These are phyloP conservation scores for Pandemis corylana DNA, from an alignment of 2,888 invertebrate genomes.

Conservation along the genomic window DNA sequence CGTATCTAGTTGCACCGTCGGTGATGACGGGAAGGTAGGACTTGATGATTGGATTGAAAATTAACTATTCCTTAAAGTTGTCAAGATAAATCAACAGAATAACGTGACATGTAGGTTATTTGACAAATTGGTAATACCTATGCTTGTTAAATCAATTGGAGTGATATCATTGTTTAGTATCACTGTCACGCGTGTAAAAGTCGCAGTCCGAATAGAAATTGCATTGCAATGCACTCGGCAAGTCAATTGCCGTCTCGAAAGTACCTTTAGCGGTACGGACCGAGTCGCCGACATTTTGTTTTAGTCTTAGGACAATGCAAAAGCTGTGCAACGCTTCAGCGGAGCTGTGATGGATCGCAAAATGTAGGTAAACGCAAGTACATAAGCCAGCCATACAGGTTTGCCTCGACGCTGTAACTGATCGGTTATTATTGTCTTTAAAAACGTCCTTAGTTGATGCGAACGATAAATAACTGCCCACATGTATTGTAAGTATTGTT, in stretches of 20 bases:
- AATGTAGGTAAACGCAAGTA: constrained; percentile 48
- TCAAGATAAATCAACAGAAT: not conserved
- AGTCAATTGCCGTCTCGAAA: constrained; percentile 14
- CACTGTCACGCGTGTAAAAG: constrained; percentile 19
- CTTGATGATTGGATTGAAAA: constrained; percentile 20
- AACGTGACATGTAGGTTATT: not conserved
- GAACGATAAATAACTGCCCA: constrained; percentile 16
- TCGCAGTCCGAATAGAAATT: constrained; percentile 31
- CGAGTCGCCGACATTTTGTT: constrained; percentile 40
- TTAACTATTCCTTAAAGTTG: not conserved
- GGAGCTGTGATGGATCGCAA: constrained; percentile 49
- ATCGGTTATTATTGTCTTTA: constrained; percentile 64
- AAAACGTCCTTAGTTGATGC: constrained; percentile 49
- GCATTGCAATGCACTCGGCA: constrained; percentile 19
- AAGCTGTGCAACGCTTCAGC: constrained; percentile 40
- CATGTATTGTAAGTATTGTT: constrained; percentile 1
- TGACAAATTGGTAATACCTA: not conserved
- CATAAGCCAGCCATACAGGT: constrained; percentile 56
- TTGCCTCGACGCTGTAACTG: constrained; percentile 66
- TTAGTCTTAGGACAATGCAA: constrained; percentile 50
- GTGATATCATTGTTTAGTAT: constrained; percentile 25
- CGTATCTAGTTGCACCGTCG: constrained; percentile 37
- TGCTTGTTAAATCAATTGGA: constrained; percentile 14
- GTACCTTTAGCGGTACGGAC: not conserved
- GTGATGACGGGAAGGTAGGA: constrained; percentile 26